Percentiles rank a stretch among this genome's conserved stretches.
Evolutionary conservation across 2,888 invertebrate species (phyloP).

Genomic region (Ichneumoninae sp.): DNA sequence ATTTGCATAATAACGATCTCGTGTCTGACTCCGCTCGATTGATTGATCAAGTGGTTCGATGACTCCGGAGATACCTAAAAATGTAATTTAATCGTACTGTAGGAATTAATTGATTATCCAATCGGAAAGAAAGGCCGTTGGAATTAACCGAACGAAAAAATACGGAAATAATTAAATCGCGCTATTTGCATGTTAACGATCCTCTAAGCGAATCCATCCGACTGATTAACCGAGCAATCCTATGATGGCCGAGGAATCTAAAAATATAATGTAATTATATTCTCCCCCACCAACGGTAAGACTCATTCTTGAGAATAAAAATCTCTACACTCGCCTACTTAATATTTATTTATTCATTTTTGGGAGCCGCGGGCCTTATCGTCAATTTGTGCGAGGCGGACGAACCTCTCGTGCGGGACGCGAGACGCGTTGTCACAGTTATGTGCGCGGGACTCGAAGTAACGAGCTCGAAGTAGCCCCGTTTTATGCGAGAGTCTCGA

Average conservation of each 20-base stretch:
- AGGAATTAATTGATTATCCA: not conserved
- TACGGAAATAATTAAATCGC: slow-evolving; percentile 11
- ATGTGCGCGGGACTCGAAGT: slow-evolving; percentile 25
- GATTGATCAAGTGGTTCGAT: not conserved
- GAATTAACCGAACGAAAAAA: not conserved
- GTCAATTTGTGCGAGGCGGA: slow-evolving; percentile 1
- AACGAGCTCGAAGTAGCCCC: slow-evolving; percentile 56
- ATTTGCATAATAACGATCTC: not conserved
- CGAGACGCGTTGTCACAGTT: slow-evolving; percentile 33
- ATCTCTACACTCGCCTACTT: not conserved
- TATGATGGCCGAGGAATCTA: not conserved
- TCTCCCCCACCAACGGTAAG: not conserved
- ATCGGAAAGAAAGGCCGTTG: not conserved
- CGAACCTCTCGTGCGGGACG: slow-evolving; percentile 10
- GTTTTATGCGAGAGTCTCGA: slow-evolving; percentile 53
- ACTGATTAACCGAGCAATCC: not conserved
- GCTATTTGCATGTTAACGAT: slow-evolving; percentile 5
- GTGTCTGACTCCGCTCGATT: not conserved
- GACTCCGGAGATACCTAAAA: not conserved
- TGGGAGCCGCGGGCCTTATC: not conserved
- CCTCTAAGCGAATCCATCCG: not conserved
- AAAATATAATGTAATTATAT: slow-evolving; percentile 15
- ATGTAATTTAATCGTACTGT: not conserved
- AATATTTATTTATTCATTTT: not conserved
- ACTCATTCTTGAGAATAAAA: not conserved